Evolutionary conservation across 2,888 invertebrate genomes (phyloP), one percentile per base, ranked within the genome.

Genomic region (Hanleya hanleyi): DNA sequence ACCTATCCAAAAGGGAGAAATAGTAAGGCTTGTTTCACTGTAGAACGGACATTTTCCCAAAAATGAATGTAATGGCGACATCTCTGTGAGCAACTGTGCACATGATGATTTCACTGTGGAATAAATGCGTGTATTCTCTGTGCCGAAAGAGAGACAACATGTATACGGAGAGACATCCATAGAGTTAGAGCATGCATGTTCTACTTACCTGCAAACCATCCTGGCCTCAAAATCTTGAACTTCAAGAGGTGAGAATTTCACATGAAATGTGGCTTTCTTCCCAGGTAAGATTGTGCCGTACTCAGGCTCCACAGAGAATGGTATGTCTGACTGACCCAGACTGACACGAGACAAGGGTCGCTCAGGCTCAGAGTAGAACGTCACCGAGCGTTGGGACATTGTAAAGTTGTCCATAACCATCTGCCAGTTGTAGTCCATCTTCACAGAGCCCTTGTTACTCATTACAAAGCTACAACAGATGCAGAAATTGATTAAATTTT

Each of bases 231-330:
- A 90, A 22, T 89, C 88, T 74, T 86, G 86, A 26, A 88, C 84
- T 77, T 90, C 88, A 29, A 91, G 80, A 15, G 91, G 90, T 73
- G 89, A 86, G 81, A 89, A 89, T 77, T 87, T 87, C 50, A 89
- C 84, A 26, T 79, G 82, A 68, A 90, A 83, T 7, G 74, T 77
- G 15, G 80, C 80, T 65, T 84, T 86, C 77, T 88, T 88, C 32
- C 88, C 88, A 7, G 87, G 82, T 9, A 81, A 73, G 33, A 91
- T 84, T 1, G 85, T 83, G n/a, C 90, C 90, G 73, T 66, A 85
- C 62, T 83, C 83, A 4, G 90, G 90, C 74, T 88, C 87, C n/a
- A 91, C 81, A n/a, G 78, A 79, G 78, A 89, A 90, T n/a, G 90
- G 91, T n/a, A 85, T 77, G 51, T 87, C 86, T 49, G 84, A 86